Conservation (phyloP, 2,888 invertebrate genomes). For the Lissocephala sabroskyi region DNA sequence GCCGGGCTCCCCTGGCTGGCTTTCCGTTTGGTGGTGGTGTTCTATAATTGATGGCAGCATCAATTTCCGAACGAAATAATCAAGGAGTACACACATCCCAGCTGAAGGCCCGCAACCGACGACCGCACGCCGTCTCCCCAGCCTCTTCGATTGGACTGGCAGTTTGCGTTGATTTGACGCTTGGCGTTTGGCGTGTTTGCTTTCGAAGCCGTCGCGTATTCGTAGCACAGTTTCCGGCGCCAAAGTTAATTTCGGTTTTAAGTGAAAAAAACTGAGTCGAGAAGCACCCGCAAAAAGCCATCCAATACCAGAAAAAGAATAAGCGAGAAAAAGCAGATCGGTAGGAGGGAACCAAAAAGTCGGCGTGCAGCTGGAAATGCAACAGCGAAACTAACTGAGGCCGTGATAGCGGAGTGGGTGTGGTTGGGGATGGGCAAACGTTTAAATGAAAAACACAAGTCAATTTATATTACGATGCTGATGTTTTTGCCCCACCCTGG, state of each 20-base stretch:
- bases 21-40: constrained; percentile 16
- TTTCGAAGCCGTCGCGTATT: constrained; percentile 16
- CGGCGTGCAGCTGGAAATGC: constrained; percentile 16
- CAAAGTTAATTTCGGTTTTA: constrained; percentile 56
- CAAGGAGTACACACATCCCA: constrained; percentile 29
- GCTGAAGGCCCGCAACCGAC: no score
- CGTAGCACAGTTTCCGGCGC: constrained; percentile 38
- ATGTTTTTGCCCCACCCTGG: constrained; percentile 3
- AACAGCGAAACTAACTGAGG: constrained; percentile 43
- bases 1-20: no score
- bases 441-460: constrained; percentile 40
- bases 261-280: constrained; percentile 30
- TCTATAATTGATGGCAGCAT: constrained; percentile 57
- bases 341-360: no score
- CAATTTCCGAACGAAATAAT: constrained; percentile 59
- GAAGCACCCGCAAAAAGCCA: neutral
- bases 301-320: neutral
- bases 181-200: constrained; percentile 22
- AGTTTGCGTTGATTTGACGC: neutral
- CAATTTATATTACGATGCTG: constrained; percentile 44
- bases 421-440: constrained; percentile 15
- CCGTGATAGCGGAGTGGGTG: constrained; percentile 23
- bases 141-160: neutral
- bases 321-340: constrained; percentile 11
- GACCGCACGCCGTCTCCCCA: no score